Base-by-base conservation (phyloP, 1,140 invertebrate species). In the Oscheius sp. region DNA sequence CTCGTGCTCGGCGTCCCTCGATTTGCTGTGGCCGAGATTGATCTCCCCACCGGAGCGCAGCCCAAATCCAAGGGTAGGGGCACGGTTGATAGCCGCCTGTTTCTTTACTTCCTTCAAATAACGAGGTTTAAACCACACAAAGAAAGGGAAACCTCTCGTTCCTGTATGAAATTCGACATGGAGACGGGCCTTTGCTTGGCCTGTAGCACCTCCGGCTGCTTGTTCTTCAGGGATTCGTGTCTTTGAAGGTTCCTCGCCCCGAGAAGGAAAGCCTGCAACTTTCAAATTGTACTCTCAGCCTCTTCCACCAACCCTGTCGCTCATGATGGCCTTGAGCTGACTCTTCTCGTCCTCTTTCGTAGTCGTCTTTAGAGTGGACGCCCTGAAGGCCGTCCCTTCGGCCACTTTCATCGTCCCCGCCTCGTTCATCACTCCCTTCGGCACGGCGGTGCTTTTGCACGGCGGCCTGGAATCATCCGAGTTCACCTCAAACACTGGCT, bases 1-100 rank as follows among this genome's bases (percentile, higher is more conserved):
- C 38, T 68, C 49, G 18, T 58, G 35, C 55, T 59, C 34, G 3
- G 67, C 67, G 61, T 68, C 55, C 61, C 45, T 68, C 7, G 49
- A 7, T 55, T 26, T 26, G 4, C 23, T 13, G 15, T 26, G 7
- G 7, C 7, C 23, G 7, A 55, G 23, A 55, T 7, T 23, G 4
- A 55, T 55, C 7, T 15, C 15, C 4, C 7, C 7, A 4, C 49
- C 49, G n/a, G n/a, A n/a, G 28, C 7, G 23, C 7, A 55, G 49
- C 7, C 49, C 49, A 55, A 55, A 55, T 13, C 49, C 49, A 4
- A 55, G 23, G 7, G 15, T 55, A 4, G 49, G 49, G 28, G 49
- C 49, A 7, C 49, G 7, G 23, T 55, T 55, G 23, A 55, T 55
- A 23, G 23, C 23, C 7, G 7, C 23, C 49, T 55, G 7, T 26